Evolutionary conservation across 2,888 invertebrate species (phyloP).

Genomic region (Conchocele bisecta): DNA sequence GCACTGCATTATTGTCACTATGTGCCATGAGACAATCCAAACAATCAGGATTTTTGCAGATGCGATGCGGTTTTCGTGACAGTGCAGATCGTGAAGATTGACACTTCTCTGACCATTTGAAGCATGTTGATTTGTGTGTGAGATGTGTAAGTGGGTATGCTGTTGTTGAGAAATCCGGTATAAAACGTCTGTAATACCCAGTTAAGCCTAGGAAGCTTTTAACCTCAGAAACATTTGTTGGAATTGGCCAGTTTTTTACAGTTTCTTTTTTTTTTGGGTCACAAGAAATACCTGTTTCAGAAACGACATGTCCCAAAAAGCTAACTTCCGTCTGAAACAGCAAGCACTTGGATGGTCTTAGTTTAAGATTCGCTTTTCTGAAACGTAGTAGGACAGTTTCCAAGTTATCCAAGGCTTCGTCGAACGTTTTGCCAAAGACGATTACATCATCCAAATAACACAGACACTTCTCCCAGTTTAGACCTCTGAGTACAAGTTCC

Average conservation of each 20-base stretch:
- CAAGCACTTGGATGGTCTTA: not conserved
- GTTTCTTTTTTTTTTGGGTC: slow-evolving; percentile 18
- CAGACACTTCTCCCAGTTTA: slow-evolving; percentile 23
- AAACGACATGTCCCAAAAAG: slow-evolving; percentile 18
- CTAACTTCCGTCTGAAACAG: not conserved
- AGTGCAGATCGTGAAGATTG: no score
- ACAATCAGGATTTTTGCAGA: not conserved
- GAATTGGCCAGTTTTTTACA: slow-evolving; percentile 27
- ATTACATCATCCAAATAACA: slow-evolving; percentile 46
- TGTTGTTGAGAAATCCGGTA: not conserved
- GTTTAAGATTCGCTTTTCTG: not conserved
- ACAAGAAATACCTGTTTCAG: slow-evolving; percentile 29
- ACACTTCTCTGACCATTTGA: not conserved
- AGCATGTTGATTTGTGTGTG: not conserved
- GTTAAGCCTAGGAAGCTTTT: slow-evolving; percentile 22
- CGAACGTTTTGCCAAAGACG: slow-evolving; percentile 18
- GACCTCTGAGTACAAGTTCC: slow-evolving; percentile 26
- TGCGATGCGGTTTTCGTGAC: slow-evolving; percentile 7
- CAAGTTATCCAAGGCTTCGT: slow-evolving; percentile 14
- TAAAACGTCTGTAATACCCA: not conserved
- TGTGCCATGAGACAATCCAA: not conserved
- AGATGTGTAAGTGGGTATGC: not conserved
- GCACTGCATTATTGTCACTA: not conserved
- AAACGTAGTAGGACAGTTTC: not conserved
- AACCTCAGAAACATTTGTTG: slow-evolving; percentile 23